Evolutionary conservation across 1,140 invertebrate species (phyloP).

Genomic region (Goniozus legneri): DNA sequence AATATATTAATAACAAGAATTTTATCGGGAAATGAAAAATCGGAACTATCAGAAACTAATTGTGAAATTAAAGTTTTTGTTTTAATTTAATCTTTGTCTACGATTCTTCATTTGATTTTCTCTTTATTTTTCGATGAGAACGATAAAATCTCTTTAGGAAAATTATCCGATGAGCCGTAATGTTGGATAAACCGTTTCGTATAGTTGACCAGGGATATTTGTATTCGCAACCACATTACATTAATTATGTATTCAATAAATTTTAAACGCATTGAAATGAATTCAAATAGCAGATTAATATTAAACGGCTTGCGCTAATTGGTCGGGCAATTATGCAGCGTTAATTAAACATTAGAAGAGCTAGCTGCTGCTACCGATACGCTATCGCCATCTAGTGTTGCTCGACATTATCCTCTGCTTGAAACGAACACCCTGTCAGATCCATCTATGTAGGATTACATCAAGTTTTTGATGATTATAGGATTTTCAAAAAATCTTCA

Average conservation of each 20-base stretch:
- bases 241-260: slow-evolving; percentile 51
- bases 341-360: slow-evolving; percentile 48
- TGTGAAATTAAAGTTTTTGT: too few relatives aligned
- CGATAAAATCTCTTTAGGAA: not conserved
- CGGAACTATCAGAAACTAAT: too few relatives aligned
- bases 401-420: not conserved
- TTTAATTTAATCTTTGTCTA: too few relatives aligned
- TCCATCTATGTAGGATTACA: too few relatives aligned
- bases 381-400: slow-evolving; percentile 19
- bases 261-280: slow-evolving; percentile 50
- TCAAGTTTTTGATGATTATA: too few relatives aligned
- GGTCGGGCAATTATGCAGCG: slow-evolving; percentile 42
- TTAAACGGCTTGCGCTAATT: slow-evolving; percentile 45
- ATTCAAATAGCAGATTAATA: slow-evolving; percentile 54
- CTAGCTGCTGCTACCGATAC: slow-evolving; percentile 2
- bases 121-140: too few relatives aligned
- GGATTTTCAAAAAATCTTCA: too few relatives aligned
- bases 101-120: not conserved
- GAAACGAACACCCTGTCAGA: too few relatives aligned
- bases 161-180: not conserved
- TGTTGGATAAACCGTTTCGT: slow-evolving; percentile 6
- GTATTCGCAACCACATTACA: slow-evolving; percentile 32
- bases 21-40: too few relatives aligned
- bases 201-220: slow-evolving; percentile 15
- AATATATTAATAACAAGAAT: too few relatives aligned